Conservation (phyloP, 2,888 invertebrate genomes). For the Drosophila paranaensis region DNA sequence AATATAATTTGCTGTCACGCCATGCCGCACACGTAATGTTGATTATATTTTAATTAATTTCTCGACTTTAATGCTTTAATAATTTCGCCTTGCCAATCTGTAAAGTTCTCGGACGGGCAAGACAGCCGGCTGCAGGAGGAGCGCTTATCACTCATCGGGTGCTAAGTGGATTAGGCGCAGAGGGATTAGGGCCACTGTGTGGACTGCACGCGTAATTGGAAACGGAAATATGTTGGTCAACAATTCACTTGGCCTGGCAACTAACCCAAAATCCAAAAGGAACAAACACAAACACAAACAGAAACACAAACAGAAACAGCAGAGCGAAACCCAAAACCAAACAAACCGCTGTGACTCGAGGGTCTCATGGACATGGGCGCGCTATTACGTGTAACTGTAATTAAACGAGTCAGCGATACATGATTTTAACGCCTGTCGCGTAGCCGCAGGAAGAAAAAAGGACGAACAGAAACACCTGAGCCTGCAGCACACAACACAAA, state of each 20-base stretch:
- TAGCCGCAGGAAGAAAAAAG: slow-evolving; percentile 44
- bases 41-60: slow-evolving; percentile 83
- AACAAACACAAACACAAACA: not conserved
- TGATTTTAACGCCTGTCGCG: slow-evolving; percentile 78
- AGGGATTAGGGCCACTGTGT: slow-evolving; percentile 13
- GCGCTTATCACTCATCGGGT: not conserved
- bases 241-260: slow-evolving; percentile 41
- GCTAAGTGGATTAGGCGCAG: not conserved
- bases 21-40: slow-evolving; percentile 80
- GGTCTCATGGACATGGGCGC: slow-evolving; percentile 28
- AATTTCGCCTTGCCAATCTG: slow-evolving; percentile 47
- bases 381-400: slow-evolving; percentile 74
- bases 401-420: slow-evolving; percentile 81
- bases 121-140: too few relatives aligned
- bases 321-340: slow-evolving; percentile 20
- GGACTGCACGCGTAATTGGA: slow-evolving; percentile 45
- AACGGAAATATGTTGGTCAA: slow-evolving; percentile 64
- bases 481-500: slow-evolving; percentile 14
- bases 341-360: slow-evolving; percentile 11
- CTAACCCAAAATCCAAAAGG: slow-evolving; percentile 19
- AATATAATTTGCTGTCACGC: slow-evolving; percentile 81
- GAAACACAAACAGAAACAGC: not conserved
- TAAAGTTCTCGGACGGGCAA: too few relatives aligned
- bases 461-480: slow-evolving; percentile 48
- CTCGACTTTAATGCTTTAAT: slow-evolving; percentile 81